Conservation (phyloP, 2,888 invertebrate genomes). For the Drosophila heteroneura region DNA sequence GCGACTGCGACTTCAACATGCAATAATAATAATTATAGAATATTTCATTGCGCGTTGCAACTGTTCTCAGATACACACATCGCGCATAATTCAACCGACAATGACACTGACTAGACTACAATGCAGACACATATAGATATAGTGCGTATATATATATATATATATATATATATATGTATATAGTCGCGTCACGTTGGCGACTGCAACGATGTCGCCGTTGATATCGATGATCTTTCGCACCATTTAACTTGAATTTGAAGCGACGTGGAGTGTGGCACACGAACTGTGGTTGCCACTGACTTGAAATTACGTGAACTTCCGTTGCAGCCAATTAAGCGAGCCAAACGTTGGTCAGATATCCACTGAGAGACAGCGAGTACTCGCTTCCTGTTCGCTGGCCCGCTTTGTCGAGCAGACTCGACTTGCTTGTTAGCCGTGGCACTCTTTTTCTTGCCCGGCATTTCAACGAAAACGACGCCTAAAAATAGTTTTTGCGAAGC, state of each 20-base stretch:
- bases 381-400: slow-evolving; percentile 50
- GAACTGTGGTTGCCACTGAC: slow-evolving; percentile 19
- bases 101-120: slow-evolving; percentile 34
- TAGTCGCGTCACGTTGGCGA: slow-evolving; percentile 21
- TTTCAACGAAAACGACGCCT: slow-evolving; percentile 48
- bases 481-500: slow-evolving; percentile 67
- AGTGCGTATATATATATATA: background rate
- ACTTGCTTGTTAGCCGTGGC: slow-evolving; percentile 20
- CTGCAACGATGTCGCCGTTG: slow-evolving; percentile 13
- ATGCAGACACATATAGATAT: slow-evolving; percentile 1
- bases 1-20: background rate
- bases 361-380: slow-evolving; percentile 2
- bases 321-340: slow-evolving; percentile 69
- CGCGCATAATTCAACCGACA: slow-evolving; percentile 32
- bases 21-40: slow-evolving; percentile 1
- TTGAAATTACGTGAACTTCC: slow-evolving; percentile 73
- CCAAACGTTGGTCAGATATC: slow-evolving; percentile 41
- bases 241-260: slow-evolving; percentile 64
- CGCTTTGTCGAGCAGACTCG: background rate
- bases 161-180: background rate
- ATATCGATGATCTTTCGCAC: slow-evolving; percentile 69
- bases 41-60: slow-evolving; percentile 10
- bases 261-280: slow-evolving; percentile 17
- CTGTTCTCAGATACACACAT: slow-evolving; percentile 18
- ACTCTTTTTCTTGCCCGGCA: slow-evolving; percentile 8